Base-by-base conservation (phyloP, 1,140 invertebrate genomes). In the Lerema accius region DNA sequence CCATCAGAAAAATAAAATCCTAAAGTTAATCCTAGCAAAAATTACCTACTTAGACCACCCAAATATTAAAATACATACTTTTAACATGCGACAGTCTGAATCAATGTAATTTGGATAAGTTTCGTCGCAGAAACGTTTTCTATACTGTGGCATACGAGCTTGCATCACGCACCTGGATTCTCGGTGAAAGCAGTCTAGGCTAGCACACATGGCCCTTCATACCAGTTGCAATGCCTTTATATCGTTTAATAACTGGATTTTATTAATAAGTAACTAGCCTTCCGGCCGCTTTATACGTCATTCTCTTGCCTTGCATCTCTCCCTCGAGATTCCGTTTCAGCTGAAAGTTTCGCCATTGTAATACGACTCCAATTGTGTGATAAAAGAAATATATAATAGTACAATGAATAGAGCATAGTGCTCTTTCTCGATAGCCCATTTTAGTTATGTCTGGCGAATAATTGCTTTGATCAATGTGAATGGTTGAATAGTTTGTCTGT, bases 141-240 rank as follows among this genome's bases (percentile, higher is more conserved):
- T 32, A 9, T 32, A 50, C 58, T 56, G 42, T 50, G 37, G 15
- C 6, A 13, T n/a, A 32, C 43, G 43, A 9, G 56, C 56, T 66
- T 61, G 59, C 64, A 65, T 43, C 43, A 67, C 45, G 55, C 67
- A 67, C 64, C 68, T 70, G 68, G 63, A 64, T 40, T 45, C 58
- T 32, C 63, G 53, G 68, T 71, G 68, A 71, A 71, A 71, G 69
- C 69, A 55, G 69, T 71, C 69, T 71, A 71, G 69, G 60, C 69
- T 71, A 71, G 69, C 69, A 60, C 53, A 60, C 62, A 63, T 56
- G 67, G 67, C 67, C 67, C 67, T 69, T 69, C 62, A 26, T 69
- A 65, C 62, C 51, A 65, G 67, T 63, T 59, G 60, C 60, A 66
- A 61, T 62, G 59, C 67, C 40, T 69, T 61, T 69, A 65, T 65